Conservation (phyloP, 2,888 invertebrate genomes). For the Yponomeuta evonymella region DNA sequence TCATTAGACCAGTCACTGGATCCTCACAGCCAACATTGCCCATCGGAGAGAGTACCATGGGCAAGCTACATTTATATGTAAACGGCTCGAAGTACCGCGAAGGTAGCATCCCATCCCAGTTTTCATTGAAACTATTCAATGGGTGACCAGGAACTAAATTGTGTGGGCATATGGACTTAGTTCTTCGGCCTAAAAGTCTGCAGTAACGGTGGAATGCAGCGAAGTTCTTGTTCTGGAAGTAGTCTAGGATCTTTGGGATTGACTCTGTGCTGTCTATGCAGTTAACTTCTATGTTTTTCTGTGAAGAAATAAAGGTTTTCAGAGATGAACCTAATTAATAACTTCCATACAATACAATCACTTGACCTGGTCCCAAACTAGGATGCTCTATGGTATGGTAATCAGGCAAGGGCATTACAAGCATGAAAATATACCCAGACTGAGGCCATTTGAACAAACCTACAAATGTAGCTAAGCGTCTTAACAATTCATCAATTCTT, state of each 20-base stretch:
- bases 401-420: too few species aligned
- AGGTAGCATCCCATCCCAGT: conserved; percentile 56
- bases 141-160: conserved; percentile 44
- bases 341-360: too few species aligned
- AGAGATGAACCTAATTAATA: neutral
- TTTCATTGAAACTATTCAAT: conserved; percentile 43
- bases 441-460: too few species aligned
- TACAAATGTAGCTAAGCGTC: conserved; percentile 20
- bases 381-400: too few species aligned
- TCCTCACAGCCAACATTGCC: conserved; percentile 40
- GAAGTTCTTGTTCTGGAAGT: conserved; percentile 34
- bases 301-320: neutral
- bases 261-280: conserved; percentile 43
- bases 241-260: conserved; percentile 41
- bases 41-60: conserved; percentile 47
- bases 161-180: conserved; percentile 28
- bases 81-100: conserved; percentile 54
- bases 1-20: conserved; percentile 46
- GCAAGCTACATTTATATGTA: conserved; percentile 47
- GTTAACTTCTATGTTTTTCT: neutral
- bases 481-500: neutral
- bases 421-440: too few species aligned
- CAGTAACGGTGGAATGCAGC: conserved; percentile 42
- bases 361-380: too few species aligned
- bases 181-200: conserved; percentile 37